Evolutionary conservation across 2,797 vertebrate species (phyloP), one percentile per base, ranked within the genome.

Genomic region (Ceryle rudis): DNA sequence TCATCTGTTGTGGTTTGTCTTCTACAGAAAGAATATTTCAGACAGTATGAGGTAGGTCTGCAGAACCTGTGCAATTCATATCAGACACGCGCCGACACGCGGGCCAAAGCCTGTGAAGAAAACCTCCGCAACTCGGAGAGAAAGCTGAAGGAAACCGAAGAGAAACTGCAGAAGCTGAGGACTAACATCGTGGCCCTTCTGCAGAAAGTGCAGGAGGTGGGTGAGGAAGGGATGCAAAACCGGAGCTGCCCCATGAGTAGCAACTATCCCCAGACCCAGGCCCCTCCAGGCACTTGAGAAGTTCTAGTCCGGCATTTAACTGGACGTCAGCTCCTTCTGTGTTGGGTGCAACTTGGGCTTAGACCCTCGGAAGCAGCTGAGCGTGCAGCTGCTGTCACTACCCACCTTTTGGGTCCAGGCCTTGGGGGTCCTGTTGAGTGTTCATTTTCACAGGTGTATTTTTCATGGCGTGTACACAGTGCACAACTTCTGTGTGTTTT

Each of bases 151-250:
- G 99, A 99, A 89, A 98, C 99, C 0, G 99, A 99, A 22, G 99
- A 99, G 90, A 99, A 99, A 80, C 98, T 99, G 58, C 99, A 99
- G 97, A 99, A 99, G 96, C 96, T 99, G 86, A 98, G 99, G 94
- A 99, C 99, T 61, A 99, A 99, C 96, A 99, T 99, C 14, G 99
- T 99, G 52, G 99, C 99, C 11, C 99, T 99, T 66, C 97, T 99
- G 51, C 99, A 99, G 96, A 99, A 99, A 98, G 99, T 99, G 51
- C 99, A 99, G 97, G 99, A 99, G 99, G 99, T 99, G 93, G 98
- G 99, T 99, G 93, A 97, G 93, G 78, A 83, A 69, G 42, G 42
- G 35, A 5, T 41, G n/a, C 1, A 3, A 62, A 81, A 55, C 10
- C 11, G 42, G 80, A 79, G n/a, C 55, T 28, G 21, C 31, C 19